These are phyloP conservation scores for Spea bombifrons DNA, from an alignment of 2,113 vertebrate genomes.

Conservation along the genomic window DNA sequence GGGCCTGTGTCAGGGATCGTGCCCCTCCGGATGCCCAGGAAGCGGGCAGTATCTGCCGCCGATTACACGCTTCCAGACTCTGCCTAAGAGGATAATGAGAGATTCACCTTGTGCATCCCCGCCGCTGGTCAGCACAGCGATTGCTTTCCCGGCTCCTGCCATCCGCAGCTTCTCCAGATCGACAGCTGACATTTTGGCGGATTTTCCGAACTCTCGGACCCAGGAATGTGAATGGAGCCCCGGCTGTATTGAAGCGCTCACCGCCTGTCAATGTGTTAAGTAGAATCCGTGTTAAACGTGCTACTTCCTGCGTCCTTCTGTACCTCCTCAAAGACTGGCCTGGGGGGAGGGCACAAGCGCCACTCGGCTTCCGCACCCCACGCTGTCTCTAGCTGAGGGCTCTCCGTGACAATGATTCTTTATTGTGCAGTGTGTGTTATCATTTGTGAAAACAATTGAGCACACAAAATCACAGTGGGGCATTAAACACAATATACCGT, in stretches of 20 bases:
- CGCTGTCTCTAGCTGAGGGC: background rate
- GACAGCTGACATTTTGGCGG: constrained; percentile 24
- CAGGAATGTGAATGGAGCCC: background rate
- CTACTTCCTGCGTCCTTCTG: constrained; percentile 14
- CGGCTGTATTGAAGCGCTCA: background rate
- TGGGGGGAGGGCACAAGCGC: background rate
- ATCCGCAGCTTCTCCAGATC: constrained; percentile 64
- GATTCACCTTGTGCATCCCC: constrained; percentile 90
- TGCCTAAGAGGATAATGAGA: constrained; percentile 14
- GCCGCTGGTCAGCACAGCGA: constrained; percentile 89
- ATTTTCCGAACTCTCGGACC: background rate
- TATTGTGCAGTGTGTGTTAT: too few species aligned
- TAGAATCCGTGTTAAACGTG: background rate
- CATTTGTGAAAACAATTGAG: too few species aligned
- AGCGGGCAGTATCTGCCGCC: too few species aligned
- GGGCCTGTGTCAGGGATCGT: too few species aligned
- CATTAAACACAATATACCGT: too few species aligned
- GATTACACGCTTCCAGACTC: background rate
- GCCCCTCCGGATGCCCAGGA: too few species aligned
- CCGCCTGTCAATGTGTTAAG: background rate
- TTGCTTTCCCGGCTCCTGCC: constrained; percentile 81
- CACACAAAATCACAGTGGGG: too few species aligned
- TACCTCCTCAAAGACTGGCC: background rate
- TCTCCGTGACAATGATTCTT: too few species aligned
- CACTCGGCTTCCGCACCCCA: background rate